Evolutionary conservation across 2,888 invertebrate species (phyloP), one percentile per base, ranked within the genome.

Genomic region (Coelopa pilipes): DNA sequence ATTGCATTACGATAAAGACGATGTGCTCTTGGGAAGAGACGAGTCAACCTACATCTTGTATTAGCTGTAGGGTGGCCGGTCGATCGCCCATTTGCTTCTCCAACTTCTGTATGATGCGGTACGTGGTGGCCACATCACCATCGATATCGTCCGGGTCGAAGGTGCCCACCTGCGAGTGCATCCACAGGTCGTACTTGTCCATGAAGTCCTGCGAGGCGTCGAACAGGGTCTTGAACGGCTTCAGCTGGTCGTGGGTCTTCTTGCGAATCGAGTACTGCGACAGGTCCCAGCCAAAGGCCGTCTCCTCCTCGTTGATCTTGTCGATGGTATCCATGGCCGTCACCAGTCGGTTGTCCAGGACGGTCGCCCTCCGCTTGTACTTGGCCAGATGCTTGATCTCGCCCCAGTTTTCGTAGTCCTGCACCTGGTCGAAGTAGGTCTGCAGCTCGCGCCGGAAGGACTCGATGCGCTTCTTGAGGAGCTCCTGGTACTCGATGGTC

Each of bases 71-170:
- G 0, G 96, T 92, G 0, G 91, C 90, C 0, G 96, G 95, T 75
- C 90, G 89, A 46, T 95, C 94, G 76, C 91, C 89, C 86, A 98
- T 97, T 24, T 91, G 90, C 84, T 96, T 97, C 83, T 98, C 97
- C 79, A 98, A 87, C 85, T 96, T 97, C 82, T 93, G 94, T 57
- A 98, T 91, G 69, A 92, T 92, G 78, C 96, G 83, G 79, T 87
- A 87, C 11, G 87, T 82, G 63, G 82, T 84, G 1, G 86, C 81
- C n/a, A 88, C 85, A 65, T 87, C 87, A 21, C 78, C 73, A 78
- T 98, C 97, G 72, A 98, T 96, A 19, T 91, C 91, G 84, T 97
- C 97, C 0, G 98, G 98, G 85, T 96, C 94, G 81, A 92, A 92
- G 69, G 92, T 92, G 7, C 95, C 94, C 79, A 98, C 93, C 89